Conservation (phyloP, 2,888 invertebrate species). For the Pachycephus smyrnensis region DNA sequence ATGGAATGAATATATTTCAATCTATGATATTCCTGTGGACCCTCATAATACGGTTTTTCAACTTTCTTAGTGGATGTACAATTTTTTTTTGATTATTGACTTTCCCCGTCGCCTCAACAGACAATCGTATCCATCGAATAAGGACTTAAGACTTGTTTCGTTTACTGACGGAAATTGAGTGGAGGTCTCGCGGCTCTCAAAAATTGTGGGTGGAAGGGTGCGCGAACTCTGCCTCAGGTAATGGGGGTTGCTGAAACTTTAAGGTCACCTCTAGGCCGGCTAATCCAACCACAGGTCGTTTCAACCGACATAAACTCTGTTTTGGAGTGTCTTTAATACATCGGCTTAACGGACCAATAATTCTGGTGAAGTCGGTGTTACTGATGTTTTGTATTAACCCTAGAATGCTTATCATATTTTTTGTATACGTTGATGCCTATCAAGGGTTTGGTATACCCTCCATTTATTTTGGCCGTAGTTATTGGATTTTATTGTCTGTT, state of each 20-base stretch:
- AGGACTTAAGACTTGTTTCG: background rate
- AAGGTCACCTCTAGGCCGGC: conserved; percentile 31
- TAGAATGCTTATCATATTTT: background rate
- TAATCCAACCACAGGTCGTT: conserved; percentile 12
- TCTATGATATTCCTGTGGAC: background rate
- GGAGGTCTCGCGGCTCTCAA: background rate
- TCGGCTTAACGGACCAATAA: background rate
- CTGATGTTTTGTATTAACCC: background rate
- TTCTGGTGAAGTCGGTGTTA: background rate
- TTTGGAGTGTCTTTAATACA: background rate
- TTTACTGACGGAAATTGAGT: background rate
- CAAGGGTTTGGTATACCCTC: background rate
- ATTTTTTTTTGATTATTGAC: background rate
- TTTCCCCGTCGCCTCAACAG: background rate
- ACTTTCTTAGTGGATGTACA: background rate
- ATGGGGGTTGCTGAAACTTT: conserved; percentile 31
- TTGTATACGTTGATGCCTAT: background rate
- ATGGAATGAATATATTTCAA: too few species aligned
- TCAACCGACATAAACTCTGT: conserved; percentile 6
- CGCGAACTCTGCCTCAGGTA: conserved; percentile 26
- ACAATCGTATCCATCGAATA: background rate
- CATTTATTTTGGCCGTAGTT: too few species aligned
- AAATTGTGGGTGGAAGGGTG: background rate
- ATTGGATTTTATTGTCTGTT: too few species aligned
- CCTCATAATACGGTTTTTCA: background rate